These are phyloP conservation scores for Meiosimyza platycephala DNA, from an alignment of 2,888 invertebrate species.

Conservation along the genomic window DNA sequence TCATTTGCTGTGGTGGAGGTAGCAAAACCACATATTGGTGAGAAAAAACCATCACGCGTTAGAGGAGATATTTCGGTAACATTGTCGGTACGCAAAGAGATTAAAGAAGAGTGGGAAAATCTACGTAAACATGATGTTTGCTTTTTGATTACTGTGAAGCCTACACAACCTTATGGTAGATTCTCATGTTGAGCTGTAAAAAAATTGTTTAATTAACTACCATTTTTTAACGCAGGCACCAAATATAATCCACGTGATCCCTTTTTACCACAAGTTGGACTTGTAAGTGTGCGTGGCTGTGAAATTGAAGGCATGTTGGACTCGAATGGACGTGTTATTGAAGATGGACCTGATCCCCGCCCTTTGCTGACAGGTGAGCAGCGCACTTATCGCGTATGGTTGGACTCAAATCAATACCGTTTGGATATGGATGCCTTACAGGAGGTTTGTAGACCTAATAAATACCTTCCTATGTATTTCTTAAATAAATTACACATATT, in stretches of 20 bases:
- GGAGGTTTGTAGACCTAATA: conserved; percentile 71
- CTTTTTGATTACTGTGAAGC: conserved; percentile 92
- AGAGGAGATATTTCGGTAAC: conserved; percentile 95
- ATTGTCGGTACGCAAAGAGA: conserved; percentile 88
- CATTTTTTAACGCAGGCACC: conserved; percentile 70
- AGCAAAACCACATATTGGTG: conserved; percentile 90
- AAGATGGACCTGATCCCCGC: conserved; percentile 93
- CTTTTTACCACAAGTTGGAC: conserved; percentile 92
- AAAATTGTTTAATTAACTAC: not conserved
- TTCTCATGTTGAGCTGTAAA: conserved; percentile 31
- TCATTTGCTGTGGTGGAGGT: conserved; percentile 96
- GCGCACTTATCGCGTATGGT: conserved; percentile 91
- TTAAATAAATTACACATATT: not conserved
- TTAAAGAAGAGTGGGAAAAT: conserved; percentile 97
- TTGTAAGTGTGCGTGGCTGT: conserved; percentile 93
- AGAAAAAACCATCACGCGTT: conserved; percentile 94
- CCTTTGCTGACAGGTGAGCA: conserved; percentile 89
- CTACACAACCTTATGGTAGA: conserved; percentile 83
- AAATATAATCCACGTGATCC: conserved; percentile 84
- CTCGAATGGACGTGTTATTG: conserved; percentile 93
- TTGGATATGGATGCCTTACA: conserved; percentile 87
- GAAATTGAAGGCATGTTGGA: conserved; percentile 99
- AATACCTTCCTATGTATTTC: not conserved
- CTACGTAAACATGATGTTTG: conserved; percentile 98
- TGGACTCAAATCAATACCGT: conserved; percentile 97